Conservation (phyloP, 1,140 invertebrate species). For the Lasaia peninsularis region DNA sequence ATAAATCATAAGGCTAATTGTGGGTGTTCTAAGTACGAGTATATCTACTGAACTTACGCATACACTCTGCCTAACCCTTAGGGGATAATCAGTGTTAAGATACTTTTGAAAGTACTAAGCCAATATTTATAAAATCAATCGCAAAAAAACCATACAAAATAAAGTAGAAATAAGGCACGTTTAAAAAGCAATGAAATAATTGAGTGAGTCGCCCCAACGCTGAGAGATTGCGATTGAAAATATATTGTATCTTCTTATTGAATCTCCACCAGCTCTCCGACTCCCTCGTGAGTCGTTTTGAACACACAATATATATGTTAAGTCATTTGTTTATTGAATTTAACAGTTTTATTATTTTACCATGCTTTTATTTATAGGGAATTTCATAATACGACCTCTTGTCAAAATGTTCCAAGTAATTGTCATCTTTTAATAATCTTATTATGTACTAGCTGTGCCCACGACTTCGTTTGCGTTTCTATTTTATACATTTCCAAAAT, state of each 20-base stretch:
- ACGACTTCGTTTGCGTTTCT: too few relatives aligned
- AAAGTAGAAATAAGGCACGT: neutral
- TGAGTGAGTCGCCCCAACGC: neutral
- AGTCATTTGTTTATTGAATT: constrained; percentile 1
- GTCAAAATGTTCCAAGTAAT: neutral
- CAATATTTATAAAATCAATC: too few relatives aligned
- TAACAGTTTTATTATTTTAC: neutral
- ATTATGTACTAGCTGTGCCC: too few relatives aligned
- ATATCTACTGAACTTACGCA: too few relatives aligned
- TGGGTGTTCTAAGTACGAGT: too few relatives aligned
- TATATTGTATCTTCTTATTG: constrained; percentile 8
- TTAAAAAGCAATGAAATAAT: constrained; percentile 9
- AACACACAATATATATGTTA: constrained; percentile 1
- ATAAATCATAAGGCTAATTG: too few relatives aligned
- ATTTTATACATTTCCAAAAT: too few relatives aligned
- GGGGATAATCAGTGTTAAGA: too few relatives aligned
- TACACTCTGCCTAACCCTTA: too few relatives aligned
- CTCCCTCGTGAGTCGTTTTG: neutral
- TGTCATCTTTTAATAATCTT: too few relatives aligned
- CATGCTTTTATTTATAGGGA: neutral
- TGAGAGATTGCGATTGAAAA: neutral
- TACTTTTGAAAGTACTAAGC: too few relatives aligned
- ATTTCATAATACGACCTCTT: neutral
- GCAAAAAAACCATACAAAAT: too few relatives aligned
- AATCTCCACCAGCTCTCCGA: neutral